Base-by-base conservation (phyloP, 2,113 vertebrate species). In the Macquaria australasica region DNA sequence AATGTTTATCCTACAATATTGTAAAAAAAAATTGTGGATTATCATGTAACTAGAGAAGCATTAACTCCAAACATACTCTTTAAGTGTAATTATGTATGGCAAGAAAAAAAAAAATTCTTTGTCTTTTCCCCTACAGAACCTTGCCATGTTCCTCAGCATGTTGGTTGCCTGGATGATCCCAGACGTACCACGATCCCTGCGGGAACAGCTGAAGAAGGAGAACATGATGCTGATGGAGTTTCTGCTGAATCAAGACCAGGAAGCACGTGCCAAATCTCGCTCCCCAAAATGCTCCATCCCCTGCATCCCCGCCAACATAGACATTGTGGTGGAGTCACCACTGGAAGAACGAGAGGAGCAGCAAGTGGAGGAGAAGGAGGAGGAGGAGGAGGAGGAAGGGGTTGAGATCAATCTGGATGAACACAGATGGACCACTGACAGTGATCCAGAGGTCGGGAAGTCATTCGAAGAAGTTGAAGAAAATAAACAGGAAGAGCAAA, bases 101-200 rank as follows among this genome's bases (percentile, higher is more conserved):
- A 58, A 58, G 10, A 53, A 53, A 8, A 28, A 51, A 28, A 48
- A 51, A 77, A 18, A 74, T 63, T 59, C 1, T 14, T 43, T 74
- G 8, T 67, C 11, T 41, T 73, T 45, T 56, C 71, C 31, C 77
- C 6, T 89, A 14, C 91, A 99, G 98, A 99, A 99, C 80, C 89
- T 99, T 21, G 98, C 99, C 79, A 99, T 99, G 97, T 97, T 99
- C 90, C 96, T 99, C 77, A 99, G 98, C 16, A 96, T 98, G 91
- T 92, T 99, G 1, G 97, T 99, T 72, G 98, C 98, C 82, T 99
- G 98, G 98, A 93, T 99, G 95, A 98, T 99, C 86, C 97, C 98
- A 2, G 97, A 99, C 39, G 97, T 99, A 39, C 98, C 98, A 21
- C 97, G 97, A 0, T 98, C 98, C 74, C 96, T 99, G 89, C 97